Percentiles rank a stretch among this genome's conserved stretches.
Conservation (phyloP, 2,888 invertebrate species). For the Luperina testacea region DNA sequence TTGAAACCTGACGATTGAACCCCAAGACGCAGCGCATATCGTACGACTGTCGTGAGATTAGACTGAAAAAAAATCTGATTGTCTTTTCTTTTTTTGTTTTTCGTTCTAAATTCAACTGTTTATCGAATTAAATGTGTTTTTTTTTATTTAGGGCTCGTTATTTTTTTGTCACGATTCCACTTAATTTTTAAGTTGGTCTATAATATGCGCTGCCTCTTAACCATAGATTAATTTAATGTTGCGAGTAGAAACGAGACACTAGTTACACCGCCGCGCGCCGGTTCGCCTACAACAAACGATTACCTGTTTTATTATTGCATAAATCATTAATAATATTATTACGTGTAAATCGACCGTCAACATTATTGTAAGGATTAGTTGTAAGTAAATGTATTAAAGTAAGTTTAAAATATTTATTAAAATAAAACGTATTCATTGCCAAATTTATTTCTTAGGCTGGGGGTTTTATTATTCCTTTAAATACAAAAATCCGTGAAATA, state of each 20-base stretch:
- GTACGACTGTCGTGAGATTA: conserved; percentile 37
- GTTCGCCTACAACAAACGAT: conserved; percentile 18
- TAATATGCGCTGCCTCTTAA: conserved; percentile 48
- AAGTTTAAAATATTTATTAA: not conserved
- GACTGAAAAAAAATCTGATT: not conserved
- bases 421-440: conserved; percentile 65
- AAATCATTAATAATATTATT: conserved; percentile 48
- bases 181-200: not conserved
- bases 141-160: conserved; percentile 22
- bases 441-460: conserved; percentile 84
- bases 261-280: conserved; percentile 30
- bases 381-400: conserved; percentile 40
- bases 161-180: not conserved
- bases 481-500: conserved; percentile 77
- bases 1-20: conserved; percentile 32
- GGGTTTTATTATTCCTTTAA: conserved; percentile 70
- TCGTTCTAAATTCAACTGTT: not conserved
- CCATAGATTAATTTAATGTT: conserved; percentile 47
- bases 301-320: conserved; percentile 34
- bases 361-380: conserved; percentile 51
- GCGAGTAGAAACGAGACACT: conserved; percentile 38
- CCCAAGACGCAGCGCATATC: conserved; percentile 45
- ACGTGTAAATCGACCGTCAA: conserved; percentile 62
- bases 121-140: not conserved
- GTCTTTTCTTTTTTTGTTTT: conserved; percentile 7